Evolutionary conservation across 2,797 vertebrate species (phyloP), one percentile per base, ranked within the genome.

Genomic region (Taeniopygia guttata): DNA sequence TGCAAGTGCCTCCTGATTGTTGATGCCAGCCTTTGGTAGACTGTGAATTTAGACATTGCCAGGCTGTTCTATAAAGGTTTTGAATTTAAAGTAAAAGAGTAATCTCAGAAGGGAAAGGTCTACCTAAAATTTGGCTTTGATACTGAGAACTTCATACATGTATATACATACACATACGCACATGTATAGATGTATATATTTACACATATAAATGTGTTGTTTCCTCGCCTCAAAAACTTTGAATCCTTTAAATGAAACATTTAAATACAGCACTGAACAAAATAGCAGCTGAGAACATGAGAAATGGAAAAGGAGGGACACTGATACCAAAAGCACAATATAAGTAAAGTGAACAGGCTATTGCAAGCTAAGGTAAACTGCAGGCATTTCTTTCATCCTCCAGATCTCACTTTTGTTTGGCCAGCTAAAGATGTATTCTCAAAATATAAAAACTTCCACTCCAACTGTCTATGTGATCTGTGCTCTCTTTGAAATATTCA

Each of bases 401-500:
- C 32, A 60, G 69, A 52, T 85, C 55, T 26, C 1, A 13, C 54
- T 74, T 87, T 54, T 91, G 78, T 91, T 91, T 83, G 68, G 40
- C 51, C 23, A 70, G 46, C 49, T 85, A 92, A 93, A 95, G 70
- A 46, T 9, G 5, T 85, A 49, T 66, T 85, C 60, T 64, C 91
- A 82, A 90, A 93, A 89, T 78, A 80, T 32, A 72, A 94, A 89
- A 90, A 60, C 40, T 91, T 94, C 45, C 56, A 43, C 52, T 93
- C 49, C 34, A 22, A 20, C 56, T 60, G 70, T 7, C 87, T 83
- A 2, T 72, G 29, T 75, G 83, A 86, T 81, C 69, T 91, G n/a
- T 62, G 48, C 4, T 84, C n/a, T 90, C 78, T 66, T 16, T 83
- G 88, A 95, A 68, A 63, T 83, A 36, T 87, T 92, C 68, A 80